Conservation (phyloP, 2,888 invertebrate genomes). For the Eristalis pertinax region DNA sequence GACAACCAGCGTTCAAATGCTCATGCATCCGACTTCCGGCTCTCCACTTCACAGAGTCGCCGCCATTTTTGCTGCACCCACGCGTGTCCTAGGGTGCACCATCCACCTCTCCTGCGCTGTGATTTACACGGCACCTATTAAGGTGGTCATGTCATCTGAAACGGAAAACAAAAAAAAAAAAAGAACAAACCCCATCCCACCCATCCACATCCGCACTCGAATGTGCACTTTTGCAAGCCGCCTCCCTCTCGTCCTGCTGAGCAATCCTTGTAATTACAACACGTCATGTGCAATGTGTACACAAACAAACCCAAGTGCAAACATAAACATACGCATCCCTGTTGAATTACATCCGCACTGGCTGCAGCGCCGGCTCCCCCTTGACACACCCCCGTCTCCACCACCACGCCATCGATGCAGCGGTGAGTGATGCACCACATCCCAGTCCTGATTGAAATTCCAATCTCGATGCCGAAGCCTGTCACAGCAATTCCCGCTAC, state of each 20-base stretch:
- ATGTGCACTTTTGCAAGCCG: slow-evolving; percentile 17
- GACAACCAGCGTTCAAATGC: slow-evolving; percentile 1
- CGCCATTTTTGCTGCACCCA: slow-evolving; percentile 10
- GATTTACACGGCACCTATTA: background rate
- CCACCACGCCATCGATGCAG: background rate
- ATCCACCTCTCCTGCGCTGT: slow-evolving; percentile 16
- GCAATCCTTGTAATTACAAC: slow-evolving; percentile 72
- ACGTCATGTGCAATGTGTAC: slow-evolving; percentile 73
- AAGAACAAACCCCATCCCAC: background rate
- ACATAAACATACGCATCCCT: slow-evolving; percentile 69
- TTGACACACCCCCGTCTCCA: background rate
- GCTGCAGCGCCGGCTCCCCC: background rate
- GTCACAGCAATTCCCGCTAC: slow-evolving; percentile 60
- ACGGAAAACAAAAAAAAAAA: background rate
- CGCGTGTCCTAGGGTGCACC: background rate
- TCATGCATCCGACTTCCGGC: background rate
- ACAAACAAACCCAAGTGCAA: slow-evolving; percentile 69
- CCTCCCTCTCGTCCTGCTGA: slow-evolving; percentile 33
- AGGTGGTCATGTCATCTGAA: background rate
- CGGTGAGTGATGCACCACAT: background rate
- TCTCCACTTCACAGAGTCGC: background rate
- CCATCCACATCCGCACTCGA: background rate
- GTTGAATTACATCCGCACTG: slow-evolving; percentile 40
- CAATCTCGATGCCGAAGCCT: slow-evolving; percentile 43
- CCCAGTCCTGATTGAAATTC: slow-evolving; percentile 13